Evolutionary conservation across 2,797 vertebrate genomes (phyloP).

Genomic region (Bothrops alternatus): DNA sequence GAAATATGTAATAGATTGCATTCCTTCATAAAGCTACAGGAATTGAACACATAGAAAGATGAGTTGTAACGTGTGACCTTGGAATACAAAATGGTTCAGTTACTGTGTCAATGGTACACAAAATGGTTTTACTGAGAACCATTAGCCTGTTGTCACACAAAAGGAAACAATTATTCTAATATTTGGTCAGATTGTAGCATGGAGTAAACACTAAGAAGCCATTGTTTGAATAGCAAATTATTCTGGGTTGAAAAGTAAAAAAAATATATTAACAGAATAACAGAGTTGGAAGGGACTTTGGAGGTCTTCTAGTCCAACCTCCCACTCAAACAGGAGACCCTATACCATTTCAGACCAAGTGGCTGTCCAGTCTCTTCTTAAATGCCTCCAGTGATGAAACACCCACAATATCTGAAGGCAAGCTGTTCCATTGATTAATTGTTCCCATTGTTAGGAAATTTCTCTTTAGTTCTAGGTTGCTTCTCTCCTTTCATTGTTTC

Average conservation of each 20-base stretch:
- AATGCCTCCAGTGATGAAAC: too few species aligned
- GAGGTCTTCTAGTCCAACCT: too few species aligned
- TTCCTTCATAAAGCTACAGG: conserved; percentile 61
- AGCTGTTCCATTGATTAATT: too few species aligned
- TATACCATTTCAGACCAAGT: too few species aligned
- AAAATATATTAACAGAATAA: conserved; percentile 24
- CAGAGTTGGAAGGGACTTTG: background rate
- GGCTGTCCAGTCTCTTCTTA: too few species aligned
- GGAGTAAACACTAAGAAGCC: conserved; percentile 49
- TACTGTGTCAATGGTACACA: conserved; percentile 77
- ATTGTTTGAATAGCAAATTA: conserved; percentile 41
- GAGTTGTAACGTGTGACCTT: conserved; percentile 63
- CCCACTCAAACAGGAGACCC: too few species aligned
- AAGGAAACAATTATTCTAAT: conserved; percentile 57
- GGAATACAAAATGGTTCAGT: conserved; percentile 77
- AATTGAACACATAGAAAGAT: conserved; percentile 70
- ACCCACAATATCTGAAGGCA: too few species aligned
- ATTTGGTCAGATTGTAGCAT: conserved; percentile 44
- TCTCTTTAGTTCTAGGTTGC: too few species aligned
- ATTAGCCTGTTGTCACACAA: conserved; percentile 55
- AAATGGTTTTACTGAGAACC: conserved; percentile 70
- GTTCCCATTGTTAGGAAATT: too few species aligned
- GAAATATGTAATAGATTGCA: conserved; percentile 52
- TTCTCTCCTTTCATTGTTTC: background rate
- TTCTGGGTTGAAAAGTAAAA: conserved; percentile 44